Evolutionary conservation across 2,797 vertebrate species (phyloP).

Genomic region (Notolabrus celidotus): DNA sequence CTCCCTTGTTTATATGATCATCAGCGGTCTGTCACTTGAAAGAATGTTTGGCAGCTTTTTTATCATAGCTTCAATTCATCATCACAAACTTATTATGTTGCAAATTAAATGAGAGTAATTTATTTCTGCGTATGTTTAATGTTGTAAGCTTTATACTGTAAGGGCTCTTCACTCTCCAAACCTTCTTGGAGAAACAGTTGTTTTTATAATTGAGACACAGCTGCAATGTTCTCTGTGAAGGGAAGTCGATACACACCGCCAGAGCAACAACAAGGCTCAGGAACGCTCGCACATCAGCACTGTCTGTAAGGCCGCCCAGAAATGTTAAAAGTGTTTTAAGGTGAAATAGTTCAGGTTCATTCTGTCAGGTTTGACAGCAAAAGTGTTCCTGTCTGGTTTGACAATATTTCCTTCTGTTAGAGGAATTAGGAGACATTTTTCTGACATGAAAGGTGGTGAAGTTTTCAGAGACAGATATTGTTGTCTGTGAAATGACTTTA

Average conservation of each 20-base stretch:
- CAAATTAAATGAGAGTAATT: no score
- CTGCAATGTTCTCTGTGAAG: background rate
- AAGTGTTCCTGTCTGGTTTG: conserved; percentile 18
- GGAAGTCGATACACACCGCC: background rate
- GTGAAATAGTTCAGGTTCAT: conserved; percentile 12
- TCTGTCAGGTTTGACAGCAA: conserved; percentile 25
- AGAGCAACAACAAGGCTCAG: background rate
- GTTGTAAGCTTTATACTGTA: no score
- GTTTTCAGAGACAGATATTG: conserved; percentile 36
- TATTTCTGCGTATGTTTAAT: no score
- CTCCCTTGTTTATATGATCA: no score
- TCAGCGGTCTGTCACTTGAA: no score
- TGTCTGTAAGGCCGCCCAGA: background rate
- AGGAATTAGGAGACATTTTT: conserved; percentile 50
- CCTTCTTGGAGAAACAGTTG: background rate
- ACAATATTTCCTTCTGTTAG: conserved; percentile 44
- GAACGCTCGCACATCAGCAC: background rate
- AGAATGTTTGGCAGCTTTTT: no score
- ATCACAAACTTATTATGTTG: no score
- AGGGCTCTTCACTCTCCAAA: background rate
- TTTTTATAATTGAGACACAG: background rate
- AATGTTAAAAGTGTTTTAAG: background rate
- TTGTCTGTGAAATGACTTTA: conserved; percentile 47
- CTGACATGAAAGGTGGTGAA: conserved; percentile 21
- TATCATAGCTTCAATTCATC: no score